phyloP scores from a whole-genome alignment of 1,140 invertebrate species.

The Aradophagus sp. region DNA sequence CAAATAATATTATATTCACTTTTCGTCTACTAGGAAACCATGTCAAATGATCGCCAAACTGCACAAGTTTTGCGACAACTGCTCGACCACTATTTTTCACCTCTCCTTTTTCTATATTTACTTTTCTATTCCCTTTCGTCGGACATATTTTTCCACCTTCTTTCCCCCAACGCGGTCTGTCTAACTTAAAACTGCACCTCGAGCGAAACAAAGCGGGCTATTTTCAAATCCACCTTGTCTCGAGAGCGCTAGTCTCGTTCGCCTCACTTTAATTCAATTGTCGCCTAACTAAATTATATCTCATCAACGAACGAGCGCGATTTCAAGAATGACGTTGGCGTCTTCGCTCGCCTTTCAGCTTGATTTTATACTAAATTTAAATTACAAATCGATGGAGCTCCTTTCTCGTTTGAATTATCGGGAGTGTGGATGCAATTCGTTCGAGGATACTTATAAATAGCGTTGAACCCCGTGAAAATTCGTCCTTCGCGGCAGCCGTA shows the following conservation, averaged over 20 bases:
- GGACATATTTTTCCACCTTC: too few relatives aligned
- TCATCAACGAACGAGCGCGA: slow-evolving; percentile 20
- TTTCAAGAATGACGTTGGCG: slow-evolving; percentile 37
- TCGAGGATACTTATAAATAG: slow-evolving; percentile 59
- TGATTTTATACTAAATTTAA: slow-evolving; percentile 52
- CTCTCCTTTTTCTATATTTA: too few relatives aligned
- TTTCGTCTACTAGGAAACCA: slow-evolving; percentile 47
- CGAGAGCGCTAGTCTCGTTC: slow-evolving; percentile 8
- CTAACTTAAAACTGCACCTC: slow-evolving; percentile 5
- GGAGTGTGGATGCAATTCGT: slow-evolving; percentile 45
- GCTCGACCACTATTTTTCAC: slow-evolving; percentile 11
- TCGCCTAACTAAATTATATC: slow-evolving; percentile 24
- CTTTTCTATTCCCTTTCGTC: too few relatives aligned
- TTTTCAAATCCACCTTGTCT: slow-evolving; percentile 3
- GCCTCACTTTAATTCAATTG: slow-evolving; percentile 20
- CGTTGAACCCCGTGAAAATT: slow-evolving; percentile 53
- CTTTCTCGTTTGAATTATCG: slow-evolving; percentile 33
- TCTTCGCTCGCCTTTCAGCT: slow-evolving; percentile 46
- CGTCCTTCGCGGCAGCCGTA: slow-evolving; percentile 52
- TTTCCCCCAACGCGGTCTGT: too few relatives aligned
- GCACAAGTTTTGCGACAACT: slow-evolving; percentile 33
- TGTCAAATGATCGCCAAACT: slow-evolving; percentile 31
- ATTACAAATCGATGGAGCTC: slow-evolving; percentile 43
- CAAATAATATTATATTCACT: slow-evolving; percentile 53
- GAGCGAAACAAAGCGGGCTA: slow-evolving; percentile 7